Evolutionary conservation across 2,113 vertebrate genomes (phyloP).

Genomic region (Leptodactylus fuscus): DNA sequence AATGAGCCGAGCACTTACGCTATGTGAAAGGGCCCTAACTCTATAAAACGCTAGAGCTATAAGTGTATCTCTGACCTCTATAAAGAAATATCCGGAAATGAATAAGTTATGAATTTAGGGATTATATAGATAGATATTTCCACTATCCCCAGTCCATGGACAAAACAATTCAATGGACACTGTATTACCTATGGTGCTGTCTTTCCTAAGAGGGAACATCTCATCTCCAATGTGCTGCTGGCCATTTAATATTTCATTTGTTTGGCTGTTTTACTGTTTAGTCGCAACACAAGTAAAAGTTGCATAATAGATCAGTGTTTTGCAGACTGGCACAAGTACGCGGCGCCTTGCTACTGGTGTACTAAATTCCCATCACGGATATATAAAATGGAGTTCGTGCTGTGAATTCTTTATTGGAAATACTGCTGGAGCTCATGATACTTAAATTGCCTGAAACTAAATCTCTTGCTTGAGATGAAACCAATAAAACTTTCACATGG

Average conservation of each 20-base stretch:
- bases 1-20: no score
- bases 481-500: constrained; percentile 34
- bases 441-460: constrained; percentile 42
- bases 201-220: background rate
- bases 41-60: no score
- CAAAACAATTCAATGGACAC: background rate
- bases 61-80: no score
- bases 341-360: constrained; percentile 29
- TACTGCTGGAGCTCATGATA: constrained; percentile 3
- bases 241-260: background rate
- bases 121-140: no score
- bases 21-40: no score
- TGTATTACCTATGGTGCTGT: background rate
- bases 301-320: constrained; percentile 8
- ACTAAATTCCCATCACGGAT: constrained; percentile 37
- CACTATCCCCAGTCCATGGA: no score
- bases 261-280: background rate
- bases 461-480: constrained; percentile 24
- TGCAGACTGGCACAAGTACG: constrained; percentile 16
- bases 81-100: no score
- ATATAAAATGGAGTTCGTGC: constrained; percentile 38
- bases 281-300: constrained; percentile 12
- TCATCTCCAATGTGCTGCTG: background rate
- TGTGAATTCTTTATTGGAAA: constrained; percentile 51
- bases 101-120: no score